Evolutionary conservation across 2,113 vertebrate genomes (phyloP), one percentile per base, ranked within the genome.

Genomic region (Meleagris gallopavo): DNA sequence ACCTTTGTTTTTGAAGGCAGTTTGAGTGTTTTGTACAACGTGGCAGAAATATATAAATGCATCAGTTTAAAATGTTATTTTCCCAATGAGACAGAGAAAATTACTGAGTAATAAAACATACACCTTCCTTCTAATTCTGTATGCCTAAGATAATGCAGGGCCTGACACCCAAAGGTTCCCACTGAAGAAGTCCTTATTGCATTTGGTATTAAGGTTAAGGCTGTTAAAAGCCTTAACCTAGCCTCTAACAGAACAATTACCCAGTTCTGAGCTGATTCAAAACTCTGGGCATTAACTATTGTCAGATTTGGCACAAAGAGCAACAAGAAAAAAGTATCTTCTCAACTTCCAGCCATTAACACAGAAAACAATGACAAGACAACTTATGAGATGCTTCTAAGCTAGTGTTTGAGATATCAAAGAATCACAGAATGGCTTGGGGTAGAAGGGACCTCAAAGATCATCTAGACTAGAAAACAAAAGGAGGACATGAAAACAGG

Each of bases 121-220:
- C 22, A 27, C 57, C 34, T 89, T 57, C 32, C 66, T 89, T 57
- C 32, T 66, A 79, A 75, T 20, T 36, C 43, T 85, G 40, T 5
- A 64, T 69, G 13, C 13, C 3, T 22, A 84, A 75, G 19, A 57
- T 84, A 84, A 84, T n/a, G 62, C 62, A n/a, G 30, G 88, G 71
- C 14, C 89, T 95, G 83, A 92, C 85, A 91, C 61, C 82, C 93
- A 91, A 83, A 91, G 90, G 88, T 45, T 76, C 13, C 41, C 19
- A 46, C 55, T 27, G 55, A 43, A 46, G 46, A 36, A 76, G 34
- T 13, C 18, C 57, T 22, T 25, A n/a, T 18, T 25, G n/a, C 30
- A 43, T 60, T 75, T 75, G 22, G 41, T 17, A 46, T 32, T 60
- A 60, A 45, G 21, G 8, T 24, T 62, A 38, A 40, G 25, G 19